These are phyloP conservation scores for Enoplosus armatus DNA, from an alignment of 2,797 vertebrate genomes.

Conservation along the genomic window DNA sequence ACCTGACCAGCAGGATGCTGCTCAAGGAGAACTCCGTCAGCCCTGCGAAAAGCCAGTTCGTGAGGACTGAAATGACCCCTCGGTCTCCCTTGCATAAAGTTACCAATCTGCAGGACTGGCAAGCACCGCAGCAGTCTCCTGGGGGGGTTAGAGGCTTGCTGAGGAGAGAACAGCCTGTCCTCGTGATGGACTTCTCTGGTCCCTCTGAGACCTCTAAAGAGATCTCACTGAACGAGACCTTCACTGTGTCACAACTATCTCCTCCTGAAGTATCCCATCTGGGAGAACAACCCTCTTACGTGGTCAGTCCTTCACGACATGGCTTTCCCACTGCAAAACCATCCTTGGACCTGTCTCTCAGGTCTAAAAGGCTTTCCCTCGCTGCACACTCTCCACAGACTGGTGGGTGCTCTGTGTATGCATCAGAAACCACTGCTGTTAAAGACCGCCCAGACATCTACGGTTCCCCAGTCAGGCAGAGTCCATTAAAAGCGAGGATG, in stretches of 20 bases:
- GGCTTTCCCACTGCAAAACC: constrained; percentile 2
- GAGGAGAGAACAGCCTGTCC: constrained; percentile 21
- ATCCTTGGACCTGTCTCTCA: constrained; percentile 17
- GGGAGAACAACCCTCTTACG: constrained; percentile 2
- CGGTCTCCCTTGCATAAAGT: background rate
- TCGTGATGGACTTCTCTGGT: constrained; percentile 64
- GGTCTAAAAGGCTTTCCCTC: constrained; percentile 21
- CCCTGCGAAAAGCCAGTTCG: background rate
- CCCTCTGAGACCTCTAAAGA: background rate
- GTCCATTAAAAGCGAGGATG: constrained; percentile 56
- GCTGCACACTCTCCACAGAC: constrained; percentile 8
- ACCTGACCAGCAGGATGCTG: background rate
- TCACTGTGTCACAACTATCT: constrained; percentile 29
- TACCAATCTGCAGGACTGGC: background rate
- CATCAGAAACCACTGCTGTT: background rate
- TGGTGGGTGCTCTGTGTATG: background rate
- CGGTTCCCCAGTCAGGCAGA: constrained; percentile 57
- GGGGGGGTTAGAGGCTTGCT: constrained; percentile 5
- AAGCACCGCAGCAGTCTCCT: constrained; percentile 28
- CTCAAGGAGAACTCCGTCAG: background rate
- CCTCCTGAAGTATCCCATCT: background rate
- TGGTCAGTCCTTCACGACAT: constrained; percentile 25
- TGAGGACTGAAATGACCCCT: background rate
- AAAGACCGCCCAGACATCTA: constrained; percentile 21
- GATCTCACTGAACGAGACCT: constrained; percentile 48